Conservation (phyloP, 2,113 vertebrate species). For the Zootoca vivipara region DNA sequence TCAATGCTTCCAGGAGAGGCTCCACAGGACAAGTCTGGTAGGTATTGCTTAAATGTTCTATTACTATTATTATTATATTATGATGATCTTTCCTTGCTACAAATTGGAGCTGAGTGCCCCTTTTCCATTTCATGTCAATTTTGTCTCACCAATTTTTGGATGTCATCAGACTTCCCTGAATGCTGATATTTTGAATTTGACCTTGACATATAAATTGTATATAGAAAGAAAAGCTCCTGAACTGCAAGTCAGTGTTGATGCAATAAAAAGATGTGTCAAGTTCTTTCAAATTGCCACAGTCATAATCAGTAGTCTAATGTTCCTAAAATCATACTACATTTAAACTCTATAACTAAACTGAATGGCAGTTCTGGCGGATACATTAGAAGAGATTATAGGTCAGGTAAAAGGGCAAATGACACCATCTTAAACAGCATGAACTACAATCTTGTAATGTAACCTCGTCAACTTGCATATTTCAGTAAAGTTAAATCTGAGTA, state of each 20-base stretch:
- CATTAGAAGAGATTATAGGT: neutral
- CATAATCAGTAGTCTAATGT: neutral
- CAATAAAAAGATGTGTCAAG: constrained; percentile 25
- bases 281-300: neutral
- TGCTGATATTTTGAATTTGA: constrained; percentile 21
- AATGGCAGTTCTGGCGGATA: constrained; percentile 10
- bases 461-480: neutral
- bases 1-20: constrained; percentile 6
- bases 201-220: constrained; percentile 25
- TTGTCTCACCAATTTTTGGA: constrained; percentile 14
- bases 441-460: neutral
- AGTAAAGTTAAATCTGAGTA: neutral
- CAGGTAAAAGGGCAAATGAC: neutral
- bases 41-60: constrained; percentile 19
- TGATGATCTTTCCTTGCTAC: constrained; percentile 21
- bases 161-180: neutral
- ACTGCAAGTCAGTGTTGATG: neutral
- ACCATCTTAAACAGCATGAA: neutral
- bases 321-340: neutral
- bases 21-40: constrained; percentile 26
- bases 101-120: constrained; percentile 28
- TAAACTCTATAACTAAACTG: neutral
- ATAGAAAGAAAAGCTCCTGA: constrained; percentile 26
- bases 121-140: constrained; percentile 6
- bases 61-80: constrained; percentile 5